These are phyloP conservation scores for Paratrypauchen microcephalus DNA, from an alignment of 2,797 vertebrate species.

Conservation along the genomic window DNA sequence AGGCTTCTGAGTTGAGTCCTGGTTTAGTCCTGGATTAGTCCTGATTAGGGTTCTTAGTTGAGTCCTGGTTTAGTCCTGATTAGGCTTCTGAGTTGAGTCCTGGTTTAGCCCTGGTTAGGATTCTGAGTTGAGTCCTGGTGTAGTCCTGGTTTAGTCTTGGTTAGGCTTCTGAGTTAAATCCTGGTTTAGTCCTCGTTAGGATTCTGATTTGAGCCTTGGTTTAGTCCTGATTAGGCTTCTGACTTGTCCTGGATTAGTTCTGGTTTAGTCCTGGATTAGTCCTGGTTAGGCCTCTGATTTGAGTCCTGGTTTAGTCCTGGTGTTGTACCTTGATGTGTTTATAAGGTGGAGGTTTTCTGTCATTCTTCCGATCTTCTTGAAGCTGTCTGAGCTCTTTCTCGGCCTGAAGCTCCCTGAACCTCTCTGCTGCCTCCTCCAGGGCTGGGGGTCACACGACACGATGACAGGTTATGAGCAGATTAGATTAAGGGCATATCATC, in stretches of 20 bases:
- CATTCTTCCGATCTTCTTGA: constrained; percentile 95
- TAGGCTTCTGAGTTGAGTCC: no score
- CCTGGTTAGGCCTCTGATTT: neutral
- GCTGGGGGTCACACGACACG: constrained; percentile 70
- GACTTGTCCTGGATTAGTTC: neutral
- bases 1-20: no score
- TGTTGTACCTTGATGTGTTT: constrained; percentile 88
- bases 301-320: neutral
- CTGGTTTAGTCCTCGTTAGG: neutral
- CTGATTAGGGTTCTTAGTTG: no score
- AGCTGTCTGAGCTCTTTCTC: constrained; percentile 94
- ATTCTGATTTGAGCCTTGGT: no score
- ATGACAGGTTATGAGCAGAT: neutral
- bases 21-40: no score
- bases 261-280: neutral
- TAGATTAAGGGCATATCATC: no score
- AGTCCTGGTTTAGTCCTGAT: no score
- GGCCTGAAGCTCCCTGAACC: constrained; percentile 91
- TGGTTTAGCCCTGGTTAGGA: neutral
- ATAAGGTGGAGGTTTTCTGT: constrained; percentile 97
- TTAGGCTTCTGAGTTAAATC: neutral
- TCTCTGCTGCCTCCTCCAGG: constrained; percentile 89
- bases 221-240: neutral
- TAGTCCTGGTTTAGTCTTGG: neutral
- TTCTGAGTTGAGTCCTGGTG: neutral